These are phyloP conservation scores for Pandion haliaetus DNA, from an alignment of 2,113 vertebrate genomes.

Conservation along the genomic window DNA sequence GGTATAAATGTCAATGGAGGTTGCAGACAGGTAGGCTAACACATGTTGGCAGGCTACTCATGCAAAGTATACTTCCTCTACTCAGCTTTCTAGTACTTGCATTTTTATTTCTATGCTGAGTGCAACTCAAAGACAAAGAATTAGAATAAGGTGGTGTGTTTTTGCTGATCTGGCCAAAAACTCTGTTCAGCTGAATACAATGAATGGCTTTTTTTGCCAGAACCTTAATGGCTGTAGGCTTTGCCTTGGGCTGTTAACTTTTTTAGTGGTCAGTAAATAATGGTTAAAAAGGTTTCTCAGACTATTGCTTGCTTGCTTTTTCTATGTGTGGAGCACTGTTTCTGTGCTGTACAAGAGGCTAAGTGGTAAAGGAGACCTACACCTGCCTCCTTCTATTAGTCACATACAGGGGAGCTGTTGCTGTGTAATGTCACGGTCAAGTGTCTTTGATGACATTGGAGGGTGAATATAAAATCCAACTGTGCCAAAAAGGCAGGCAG, in stretches of 20 bases:
- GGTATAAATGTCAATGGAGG: accelerated
- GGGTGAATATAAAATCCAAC: neutral
- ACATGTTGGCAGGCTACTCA: neutral
- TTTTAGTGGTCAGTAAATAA: neutral
- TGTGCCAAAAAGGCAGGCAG: neutral
- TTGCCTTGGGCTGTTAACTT: conserved; percentile 1
- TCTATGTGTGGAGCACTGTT: neutral
- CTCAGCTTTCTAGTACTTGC: neutral
- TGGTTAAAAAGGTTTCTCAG: conserved; percentile 35
- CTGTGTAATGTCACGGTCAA: neutral
- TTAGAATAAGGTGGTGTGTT: neutral
- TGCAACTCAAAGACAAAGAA: neutral
- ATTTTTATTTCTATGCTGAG: neutral
- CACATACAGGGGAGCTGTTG: neutral
- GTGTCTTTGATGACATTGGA: accelerated
- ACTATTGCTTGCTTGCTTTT: neutral
- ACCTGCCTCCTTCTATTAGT: neutral
- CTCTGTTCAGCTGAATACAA: neutral
- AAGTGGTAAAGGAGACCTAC: neutral
- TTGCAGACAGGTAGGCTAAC: neutral
- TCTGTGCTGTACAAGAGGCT: neutral
- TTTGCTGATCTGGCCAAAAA: neutral
- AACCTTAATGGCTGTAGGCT: neutral
- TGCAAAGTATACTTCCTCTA: neutral
- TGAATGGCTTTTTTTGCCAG: neutral